These are phyloP conservation scores for Illadopsis cleaveri DNA, from an alignment of 2,113 vertebrate species.

Conservation along the genomic window DNA sequence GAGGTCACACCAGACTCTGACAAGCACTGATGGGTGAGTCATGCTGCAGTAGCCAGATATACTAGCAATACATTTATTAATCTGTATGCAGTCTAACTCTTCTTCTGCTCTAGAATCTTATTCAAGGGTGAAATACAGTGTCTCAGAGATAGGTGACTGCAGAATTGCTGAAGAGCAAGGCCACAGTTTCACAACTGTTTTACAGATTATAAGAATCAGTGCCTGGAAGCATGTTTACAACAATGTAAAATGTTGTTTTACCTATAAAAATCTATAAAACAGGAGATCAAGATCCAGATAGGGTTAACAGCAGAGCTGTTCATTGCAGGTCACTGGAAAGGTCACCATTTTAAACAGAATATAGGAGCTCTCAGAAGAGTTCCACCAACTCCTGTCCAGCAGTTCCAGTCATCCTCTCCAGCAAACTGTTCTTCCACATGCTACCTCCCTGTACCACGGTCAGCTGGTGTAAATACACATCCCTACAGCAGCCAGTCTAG, in stretches of 20 bases:
- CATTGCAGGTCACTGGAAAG: neutral
- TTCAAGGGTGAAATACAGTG: conserved; percentile 60
- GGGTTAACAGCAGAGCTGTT: neutral
- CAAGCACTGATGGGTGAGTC: conserved; percentile 77
- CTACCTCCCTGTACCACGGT: neutral
- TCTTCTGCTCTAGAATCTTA: conserved; percentile 66
- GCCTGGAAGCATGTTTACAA: neutral
- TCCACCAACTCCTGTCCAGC: neutral
- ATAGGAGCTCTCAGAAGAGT: neutral
- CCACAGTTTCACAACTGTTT: neutral
- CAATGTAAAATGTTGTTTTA: neutral
- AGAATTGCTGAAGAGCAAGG: neutral
- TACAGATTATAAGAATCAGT: neutral
- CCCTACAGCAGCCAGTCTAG: neutral
- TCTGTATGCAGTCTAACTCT: conserved; percentile 73
- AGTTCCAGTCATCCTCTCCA: neutral
- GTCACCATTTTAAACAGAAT: neutral
- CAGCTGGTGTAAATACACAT: neutral
- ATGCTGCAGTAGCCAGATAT: conserved; percentile 77
- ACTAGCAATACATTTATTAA: conserved; percentile 72
- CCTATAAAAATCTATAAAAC: neutral
- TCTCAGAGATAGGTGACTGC: conserved; percentile 34
- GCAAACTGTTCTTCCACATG: neutral
- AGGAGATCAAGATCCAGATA: neutral
- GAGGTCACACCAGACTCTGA: conserved; percentile 73